Evolutionary conservation across 1,140 invertebrate genomes (phyloP), one percentile per base, ranked within the genome.

Genomic region (Homalodisca vitripennis): DNA sequence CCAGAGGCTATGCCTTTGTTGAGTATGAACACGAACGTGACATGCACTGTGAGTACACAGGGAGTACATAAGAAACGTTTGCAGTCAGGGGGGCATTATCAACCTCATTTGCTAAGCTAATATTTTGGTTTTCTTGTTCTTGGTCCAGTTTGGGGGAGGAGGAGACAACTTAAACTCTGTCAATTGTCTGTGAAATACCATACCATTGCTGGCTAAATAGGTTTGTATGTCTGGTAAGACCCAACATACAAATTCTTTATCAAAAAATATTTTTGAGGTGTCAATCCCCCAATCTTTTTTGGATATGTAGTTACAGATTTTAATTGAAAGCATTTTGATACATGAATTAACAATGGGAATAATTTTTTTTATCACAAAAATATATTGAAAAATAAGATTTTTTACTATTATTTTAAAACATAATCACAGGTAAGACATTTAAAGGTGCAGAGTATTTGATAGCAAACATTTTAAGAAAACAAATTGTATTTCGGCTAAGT

Each of bases 11-110:
- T 83, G 98, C 97, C 62, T 99, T 99, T 86, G 98, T 99, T 79
- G 98, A 99, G 81, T 99, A 98, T 84, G 97, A 98, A 83, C 95
- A 98, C 82, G 98, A 99, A 82, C 83, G 95, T 72, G 98, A 99
- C 82, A 99, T 99, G 98, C 97, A 98, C 82, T 94, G 96, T 98
- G 88, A 96, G 95, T 97, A 87, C 69, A 72, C 51, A 57, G 34
- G 41, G 55, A 70, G 46, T 41, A 47, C 10, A 34, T 70, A 30
- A 67, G 12, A 66, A 51, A 31, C 24, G n/a, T 70, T 66, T 64
- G 64, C 48, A 67, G 22, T 70, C 30, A 22, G n/a, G 55, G 32
- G 17, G 66, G 24, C n/a, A 41, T 32, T 67, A 41, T 57, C 60
- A 60, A 55, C 60, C 34, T 27, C 68, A 32, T 66, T 66, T 66